These are phyloP conservation scores for Hippopotamyrus pictus DNA, from an alignment of 2,797 vertebrate genomes.

Conservation along the genomic window DNA sequence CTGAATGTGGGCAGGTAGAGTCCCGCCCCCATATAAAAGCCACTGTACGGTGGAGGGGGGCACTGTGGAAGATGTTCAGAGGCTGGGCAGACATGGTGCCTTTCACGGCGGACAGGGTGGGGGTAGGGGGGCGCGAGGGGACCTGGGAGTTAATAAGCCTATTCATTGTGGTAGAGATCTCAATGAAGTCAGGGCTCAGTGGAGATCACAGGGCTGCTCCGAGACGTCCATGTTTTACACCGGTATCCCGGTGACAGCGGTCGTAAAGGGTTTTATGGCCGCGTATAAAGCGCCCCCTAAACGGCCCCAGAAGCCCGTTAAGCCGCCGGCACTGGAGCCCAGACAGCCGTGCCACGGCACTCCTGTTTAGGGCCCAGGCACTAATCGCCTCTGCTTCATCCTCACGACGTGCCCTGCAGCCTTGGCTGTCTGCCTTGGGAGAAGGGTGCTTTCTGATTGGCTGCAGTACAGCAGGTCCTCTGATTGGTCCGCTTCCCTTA, in stretches of 20 bases:
- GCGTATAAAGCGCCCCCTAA: conserved; percentile 10
- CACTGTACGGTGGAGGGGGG: not conserved
- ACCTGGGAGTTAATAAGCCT: not conserved
- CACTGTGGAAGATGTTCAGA: conserved; percentile 2
- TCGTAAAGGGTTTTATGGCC: conserved; percentile 22
- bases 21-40: not conserved
- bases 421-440: not conserved
- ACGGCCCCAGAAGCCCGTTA: conserved; percentile 26
- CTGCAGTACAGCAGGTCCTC: not conserved
- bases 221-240: conserved; percentile 17
- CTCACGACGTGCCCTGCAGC: not conserved
- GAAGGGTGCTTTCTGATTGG: not conserved
- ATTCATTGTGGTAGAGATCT: conserved; percentile 2
- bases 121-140: not conserved
- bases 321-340: conserved; percentile 3
- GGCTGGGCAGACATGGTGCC: conserved; percentile 20
- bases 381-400: not conserved
- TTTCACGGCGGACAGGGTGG: not conserved
- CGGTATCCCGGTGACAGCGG: conserved; percentile 14
- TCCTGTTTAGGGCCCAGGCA: not conserved
- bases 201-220: not conserved
- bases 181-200: conserved; percentile 14
- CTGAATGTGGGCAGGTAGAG: conserved; percentile 1
- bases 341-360: not conserved
- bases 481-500: not conserved